A percentile compares a stretch with the other conserved stretches of the same genome.
phyloP scores from a whole-genome alignment of 2,113 vertebrate genomes.

The human (Homo sapiens) region GRCh38 chr15:27506501-27507000 shows the following conservation, averaged over 20 bases:
- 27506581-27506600: neutral
- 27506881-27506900: neutral
- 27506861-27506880: neutral
- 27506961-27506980: too few species aligned
- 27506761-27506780: neutral
- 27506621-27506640: neutral
- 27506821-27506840: neutral
- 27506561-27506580: neutral
- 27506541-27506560: neutral
- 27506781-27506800: neutral
- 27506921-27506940: neutral
- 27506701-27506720: neutral
- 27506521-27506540: neutral
- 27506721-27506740: neutral
- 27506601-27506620: neutral
- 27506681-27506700: neutral
- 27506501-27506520: neutral
- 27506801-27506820: neutral
- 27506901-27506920: neutral
- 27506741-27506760: neutral
- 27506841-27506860: neutral
- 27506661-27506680: neutral
- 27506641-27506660: neutral
- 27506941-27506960: neutral
- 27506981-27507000: neutral